These are phyloP conservation scores for Trinorchestia longiramus DNA, from an alignment of 1,140 invertebrate species.

Conservation along the genomic window DNA sequence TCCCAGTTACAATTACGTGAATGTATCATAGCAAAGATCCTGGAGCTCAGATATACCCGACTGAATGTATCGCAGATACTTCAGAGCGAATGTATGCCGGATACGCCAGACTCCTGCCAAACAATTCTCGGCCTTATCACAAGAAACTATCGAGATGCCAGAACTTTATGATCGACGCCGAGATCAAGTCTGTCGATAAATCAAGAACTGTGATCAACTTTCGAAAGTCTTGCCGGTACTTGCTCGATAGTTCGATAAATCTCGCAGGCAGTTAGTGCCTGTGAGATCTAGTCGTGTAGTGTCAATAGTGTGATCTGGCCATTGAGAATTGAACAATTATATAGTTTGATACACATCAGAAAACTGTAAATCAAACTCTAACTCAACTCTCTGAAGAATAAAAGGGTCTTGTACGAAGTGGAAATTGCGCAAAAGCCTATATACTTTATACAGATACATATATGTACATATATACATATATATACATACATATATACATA, in stretches of 20 bases:
- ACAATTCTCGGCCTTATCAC: background rate
- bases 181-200: slow-evolving; percentile 34
- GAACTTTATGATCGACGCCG: slow-evolving; percentile 25
- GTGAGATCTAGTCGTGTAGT: background rate
- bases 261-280: background rate
- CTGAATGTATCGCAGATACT: background rate
- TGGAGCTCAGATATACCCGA: background rate
- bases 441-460: too few relatives aligned
- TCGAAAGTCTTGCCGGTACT: slow-evolving; percentile 24
- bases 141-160: background rate
- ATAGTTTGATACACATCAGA: background rate
- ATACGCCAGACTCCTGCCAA: background rate
- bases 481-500: too few relatives aligned
- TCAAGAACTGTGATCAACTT: slow-evolving; percentile 27
- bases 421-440: too few relatives aligned
- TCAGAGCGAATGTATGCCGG: background rate
- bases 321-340: background rate
- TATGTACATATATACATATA: too few relatives aligned
- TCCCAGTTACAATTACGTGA: background rate
- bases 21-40: background rate
- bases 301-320: background rate
- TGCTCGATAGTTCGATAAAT: slow-evolving; percentile 33
- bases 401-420: too few relatives aligned
- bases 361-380: background rate
- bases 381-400: too few relatives aligned